Evolutionary conservation across 2,888 invertebrate genomes (phyloP).

Genomic region (Emmelina monodactyla): DNA sequence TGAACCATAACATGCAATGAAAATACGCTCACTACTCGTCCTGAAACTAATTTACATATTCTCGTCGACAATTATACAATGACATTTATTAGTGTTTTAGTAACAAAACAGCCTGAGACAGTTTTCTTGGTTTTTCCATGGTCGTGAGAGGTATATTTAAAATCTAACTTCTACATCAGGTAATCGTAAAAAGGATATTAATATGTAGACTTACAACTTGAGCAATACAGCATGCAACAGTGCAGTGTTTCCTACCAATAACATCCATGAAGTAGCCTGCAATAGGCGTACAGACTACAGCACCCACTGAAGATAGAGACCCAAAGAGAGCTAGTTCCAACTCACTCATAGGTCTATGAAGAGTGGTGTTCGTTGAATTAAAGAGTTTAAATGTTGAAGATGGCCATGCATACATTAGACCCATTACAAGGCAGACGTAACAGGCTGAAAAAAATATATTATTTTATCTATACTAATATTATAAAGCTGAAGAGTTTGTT

Average conservation of each 20-base stretch:
- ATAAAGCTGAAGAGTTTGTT: no score
- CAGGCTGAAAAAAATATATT: no score
- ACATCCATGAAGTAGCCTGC: slow-evolving; percentile 26
- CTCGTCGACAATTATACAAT: no score
- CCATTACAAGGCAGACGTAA: slow-evolving; percentile 30
- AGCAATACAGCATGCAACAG: slow-evolving; percentile 21
- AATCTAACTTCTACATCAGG: no score
- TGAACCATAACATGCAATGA: no score
- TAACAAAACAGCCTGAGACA: no score
- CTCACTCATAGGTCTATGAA: slow-evolving; percentile 34
- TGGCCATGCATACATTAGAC: slow-evolving; percentile 38
- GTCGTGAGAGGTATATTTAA: no score
- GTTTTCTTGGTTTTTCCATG: no score
- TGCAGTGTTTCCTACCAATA: slow-evolving; percentile 31
- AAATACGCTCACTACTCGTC: no score
- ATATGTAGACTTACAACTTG: slow-evolving; percentile 29
- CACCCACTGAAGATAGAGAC: slow-evolving; percentile 35
- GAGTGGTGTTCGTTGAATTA: slow-evolving; percentile 31
- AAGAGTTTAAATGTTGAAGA: slow-evolving; percentile 36
- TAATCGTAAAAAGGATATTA: slow-evolving; percentile 1
- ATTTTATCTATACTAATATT: no score
- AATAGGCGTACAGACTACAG: slow-evolving; percentile 28
- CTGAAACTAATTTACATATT: no score
- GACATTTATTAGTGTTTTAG: no score
- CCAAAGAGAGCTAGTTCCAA: slow-evolving; percentile 32